Conservation (phyloP, 64 coral and sea anemone genomes). For the Exaiptasia diaphana region DNA sequence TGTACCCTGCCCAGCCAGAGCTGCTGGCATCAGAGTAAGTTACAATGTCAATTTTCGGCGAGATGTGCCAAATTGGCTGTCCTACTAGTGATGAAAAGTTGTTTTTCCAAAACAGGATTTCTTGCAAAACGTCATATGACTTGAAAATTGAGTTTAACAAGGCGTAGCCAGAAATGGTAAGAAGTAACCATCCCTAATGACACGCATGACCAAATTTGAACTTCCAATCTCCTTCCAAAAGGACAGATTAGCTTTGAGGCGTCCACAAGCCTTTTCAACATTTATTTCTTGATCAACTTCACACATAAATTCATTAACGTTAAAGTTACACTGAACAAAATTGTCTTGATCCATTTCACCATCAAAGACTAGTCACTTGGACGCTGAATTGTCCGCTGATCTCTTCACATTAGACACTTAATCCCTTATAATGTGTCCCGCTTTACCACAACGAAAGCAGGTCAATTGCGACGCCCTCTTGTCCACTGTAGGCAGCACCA, state of each 20-base stretch:
- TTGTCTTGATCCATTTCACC: too few species aligned
- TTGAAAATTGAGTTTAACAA: not conserved
- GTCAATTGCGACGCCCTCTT: too few species aligned
- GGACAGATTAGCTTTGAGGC: not conserved
- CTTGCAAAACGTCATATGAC: not conserved
- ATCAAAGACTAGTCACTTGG: too few species aligned
- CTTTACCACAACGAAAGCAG: too few species aligned
- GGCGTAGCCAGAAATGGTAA: not conserved
- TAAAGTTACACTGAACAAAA: too few species aligned
- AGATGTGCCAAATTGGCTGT: not conserved
- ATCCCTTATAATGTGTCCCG: too few species aligned
- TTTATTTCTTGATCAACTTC: not conserved
- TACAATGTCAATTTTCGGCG: not conserved
- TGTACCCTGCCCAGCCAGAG: not conserved
- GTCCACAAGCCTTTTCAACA: not conserved
- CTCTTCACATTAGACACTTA: too few species aligned
- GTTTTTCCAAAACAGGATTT: conserved; percentile 18
- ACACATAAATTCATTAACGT: too few species aligned
- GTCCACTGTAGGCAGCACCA: too few species aligned
- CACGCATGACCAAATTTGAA: not conserved
- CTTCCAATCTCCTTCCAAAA: not conserved
- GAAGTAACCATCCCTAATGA: not conserved
- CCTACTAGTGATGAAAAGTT: too few species aligned
- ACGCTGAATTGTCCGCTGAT: too few species aligned
- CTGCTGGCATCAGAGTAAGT: not conserved